These are phyloP conservation scores for Catocala nupta DNA, from an alignment of 2,888 invertebrate species.

Conservation along the genomic window DNA sequence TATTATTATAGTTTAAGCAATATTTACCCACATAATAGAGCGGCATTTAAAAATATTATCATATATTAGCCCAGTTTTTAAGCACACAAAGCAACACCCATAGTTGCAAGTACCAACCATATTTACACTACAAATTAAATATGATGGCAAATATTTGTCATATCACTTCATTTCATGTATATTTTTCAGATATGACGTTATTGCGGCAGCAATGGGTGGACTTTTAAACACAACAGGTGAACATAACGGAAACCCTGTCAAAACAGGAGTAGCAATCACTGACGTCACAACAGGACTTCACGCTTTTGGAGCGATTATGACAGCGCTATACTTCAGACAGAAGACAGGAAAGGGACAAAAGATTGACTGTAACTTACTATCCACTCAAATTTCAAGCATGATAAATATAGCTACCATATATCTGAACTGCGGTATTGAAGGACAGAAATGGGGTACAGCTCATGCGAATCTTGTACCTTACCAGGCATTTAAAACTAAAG, in stretches of 20 bases:
- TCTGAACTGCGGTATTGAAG: slow-evolving; percentile 94
- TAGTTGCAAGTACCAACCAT: no score
- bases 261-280: slow-evolving; percentile 97
- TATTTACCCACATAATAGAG: no score
- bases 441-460: slow-evolving; percentile 95
- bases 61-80: no score
- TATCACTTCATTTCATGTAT: no score
- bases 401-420: slow-evolving; percentile 97
- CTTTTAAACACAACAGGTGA: slow-evolving; percentile 96
- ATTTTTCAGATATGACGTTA: slow-evolving; percentile 93
- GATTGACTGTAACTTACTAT: slow-evolving; percentile 97
- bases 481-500: slow-evolving; percentile 94
- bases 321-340: slow-evolving; percentile 93
- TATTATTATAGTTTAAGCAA: no score
- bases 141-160: no score
- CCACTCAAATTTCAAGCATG: slow-evolving; percentile 96
- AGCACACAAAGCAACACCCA: no score
- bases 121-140: no score
- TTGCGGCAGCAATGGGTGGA: slow-evolving; percentile 97
- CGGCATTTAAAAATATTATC: no score
- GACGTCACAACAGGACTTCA: slow-evolving; percentile 97
- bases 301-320: slow-evolving; percentile 97
- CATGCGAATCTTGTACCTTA: slow-evolving; percentile 98
- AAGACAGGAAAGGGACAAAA: slow-evolving; percentile 95
- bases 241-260: slow-evolving; percentile 93